Evolutionary conservation across 1,140 invertebrate genomes (phyloP).

Genomic region (Dreissena rostriformis): DNA sequence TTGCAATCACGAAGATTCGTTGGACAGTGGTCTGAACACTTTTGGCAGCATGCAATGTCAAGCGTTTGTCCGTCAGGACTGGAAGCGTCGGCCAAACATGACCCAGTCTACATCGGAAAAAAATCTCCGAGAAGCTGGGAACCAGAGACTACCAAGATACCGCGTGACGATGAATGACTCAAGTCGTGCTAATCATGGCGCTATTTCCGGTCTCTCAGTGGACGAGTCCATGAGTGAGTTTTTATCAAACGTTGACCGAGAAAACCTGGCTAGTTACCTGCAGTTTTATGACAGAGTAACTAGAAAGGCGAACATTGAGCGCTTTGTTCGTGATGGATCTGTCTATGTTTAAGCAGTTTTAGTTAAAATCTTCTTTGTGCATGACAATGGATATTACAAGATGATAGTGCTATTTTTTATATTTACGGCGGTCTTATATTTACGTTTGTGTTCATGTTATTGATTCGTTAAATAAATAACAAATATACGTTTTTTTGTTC

Average conservation of each 20-base stretch:
- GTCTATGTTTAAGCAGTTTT: no score
- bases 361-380: no score
- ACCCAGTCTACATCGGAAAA: constrained; percentile 26
- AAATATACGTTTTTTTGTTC: no score
- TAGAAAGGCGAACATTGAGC: neutral
- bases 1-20: neutral
- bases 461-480: no score
- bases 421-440: no score
- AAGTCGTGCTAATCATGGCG: constrained; percentile 15
- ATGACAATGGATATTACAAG: no score
- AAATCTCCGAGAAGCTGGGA: neutral
- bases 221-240: constrained; percentile 53
- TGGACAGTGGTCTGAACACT: constrained; percentile 15
- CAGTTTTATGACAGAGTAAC: constrained; percentile 49
- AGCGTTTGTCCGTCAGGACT: neutral
- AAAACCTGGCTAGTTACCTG: neutral
- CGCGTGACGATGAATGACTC: constrained; percentile 28
- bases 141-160: constrained; percentile 29
- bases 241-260: constrained; percentile 39
- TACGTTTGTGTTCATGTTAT: no score
- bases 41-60: neutral
- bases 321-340: no score
- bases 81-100: constrained; percentile 40
- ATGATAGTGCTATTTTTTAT: no score
- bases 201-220: constrained; percentile 23